These are phyloP conservation scores for Sisyra terminalis DNA, from an alignment of 2,888 invertebrate species.

Conservation along the genomic window DNA sequence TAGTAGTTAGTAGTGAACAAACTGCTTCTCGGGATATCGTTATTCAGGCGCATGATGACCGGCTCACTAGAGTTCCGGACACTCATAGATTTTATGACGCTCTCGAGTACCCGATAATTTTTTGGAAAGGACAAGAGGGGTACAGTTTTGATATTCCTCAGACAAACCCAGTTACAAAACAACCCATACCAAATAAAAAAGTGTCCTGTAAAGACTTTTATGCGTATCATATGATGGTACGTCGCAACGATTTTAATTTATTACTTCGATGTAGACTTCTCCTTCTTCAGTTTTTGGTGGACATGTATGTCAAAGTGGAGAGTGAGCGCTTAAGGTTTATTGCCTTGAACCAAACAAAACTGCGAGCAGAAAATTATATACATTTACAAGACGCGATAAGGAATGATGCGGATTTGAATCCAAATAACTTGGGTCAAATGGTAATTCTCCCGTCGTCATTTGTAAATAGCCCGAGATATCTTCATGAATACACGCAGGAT, in stretches of 20 bases:
- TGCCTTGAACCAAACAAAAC: slow-evolving; percentile 17
- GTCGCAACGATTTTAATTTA: slow-evolving; percentile 11
- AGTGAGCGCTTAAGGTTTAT: slow-evolving; percentile 18
- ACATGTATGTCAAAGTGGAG: slow-evolving; percentile 19
- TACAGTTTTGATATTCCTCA: slow-evolving; percentile 17
- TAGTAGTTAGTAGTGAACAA: slow-evolving; percentile 15
- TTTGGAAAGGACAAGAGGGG: slow-evolving; percentile 17
- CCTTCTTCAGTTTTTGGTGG: slow-evolving; percentile 17
- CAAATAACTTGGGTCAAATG: slow-evolving; percentile 14
- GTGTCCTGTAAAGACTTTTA: slow-evolving; percentile 15
- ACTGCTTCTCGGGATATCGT: slow-evolving; percentile 16
- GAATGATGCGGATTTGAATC: slow-evolving; percentile 14
- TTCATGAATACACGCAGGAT: slow-evolving; percentile 17
- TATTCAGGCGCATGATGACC: slow-evolving; percentile 14
- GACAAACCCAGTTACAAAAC: slow-evolving; percentile 13
- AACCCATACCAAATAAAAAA: slow-evolving; percentile 9
- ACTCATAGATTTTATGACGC: slow-evolving; percentile 21
- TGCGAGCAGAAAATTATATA: slow-evolving; percentile 16
- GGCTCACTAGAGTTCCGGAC: slow-evolving; percentile 18
- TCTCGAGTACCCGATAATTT: slow-evolving; percentile 22
- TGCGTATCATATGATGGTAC: slow-evolving; percentile 16
- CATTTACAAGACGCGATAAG: slow-evolving; percentile 18
- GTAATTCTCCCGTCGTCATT: slow-evolving; percentile 17
- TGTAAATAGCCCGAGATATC: slow-evolving; percentile 17
- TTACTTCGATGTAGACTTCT: slow-evolving; percentile 14